Conservation (phyloP, 2,797 vertebrate species). For the Pangasius sanitwongsei region DNA sequence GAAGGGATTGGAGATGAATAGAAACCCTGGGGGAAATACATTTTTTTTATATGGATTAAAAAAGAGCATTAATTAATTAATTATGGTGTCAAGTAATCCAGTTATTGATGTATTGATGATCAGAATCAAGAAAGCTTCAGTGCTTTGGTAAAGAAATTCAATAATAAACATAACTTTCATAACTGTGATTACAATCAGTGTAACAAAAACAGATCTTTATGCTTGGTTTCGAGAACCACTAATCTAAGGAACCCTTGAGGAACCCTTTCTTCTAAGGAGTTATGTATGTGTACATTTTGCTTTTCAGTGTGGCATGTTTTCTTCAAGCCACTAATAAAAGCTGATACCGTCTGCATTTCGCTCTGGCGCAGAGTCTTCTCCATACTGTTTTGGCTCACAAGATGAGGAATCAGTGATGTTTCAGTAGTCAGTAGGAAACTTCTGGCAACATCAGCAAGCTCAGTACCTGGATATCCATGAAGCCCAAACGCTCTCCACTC, state of each 20-base stretch:
- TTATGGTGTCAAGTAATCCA: background rate
- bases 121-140: background rate
- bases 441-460: background rate
- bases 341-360: background rate
- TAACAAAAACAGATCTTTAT: background rate
- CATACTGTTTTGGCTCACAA: background rate
- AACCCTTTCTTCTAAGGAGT: background rate
- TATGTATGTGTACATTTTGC: background rate
- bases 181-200: no score
- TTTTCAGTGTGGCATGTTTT: background rate
- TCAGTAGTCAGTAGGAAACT: background rate
- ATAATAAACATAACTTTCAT: background rate
- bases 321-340: background rate
- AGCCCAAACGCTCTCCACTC: conserved; percentile 88
- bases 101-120: background rate
- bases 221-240: background rate
- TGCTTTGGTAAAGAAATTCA: background rate
- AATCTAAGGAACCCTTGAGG: background rate
- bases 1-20: conserved; percentile 92
- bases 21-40: conserved; percentile 78
- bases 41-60: background rate
- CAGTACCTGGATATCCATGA: conserved; percentile 83
- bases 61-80: background rate
- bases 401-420: background rate
- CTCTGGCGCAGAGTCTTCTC: background rate